Base-by-base conservation (phyloP, 1,140 invertebrate species). In the Mesaphorura yosii region DNA sequence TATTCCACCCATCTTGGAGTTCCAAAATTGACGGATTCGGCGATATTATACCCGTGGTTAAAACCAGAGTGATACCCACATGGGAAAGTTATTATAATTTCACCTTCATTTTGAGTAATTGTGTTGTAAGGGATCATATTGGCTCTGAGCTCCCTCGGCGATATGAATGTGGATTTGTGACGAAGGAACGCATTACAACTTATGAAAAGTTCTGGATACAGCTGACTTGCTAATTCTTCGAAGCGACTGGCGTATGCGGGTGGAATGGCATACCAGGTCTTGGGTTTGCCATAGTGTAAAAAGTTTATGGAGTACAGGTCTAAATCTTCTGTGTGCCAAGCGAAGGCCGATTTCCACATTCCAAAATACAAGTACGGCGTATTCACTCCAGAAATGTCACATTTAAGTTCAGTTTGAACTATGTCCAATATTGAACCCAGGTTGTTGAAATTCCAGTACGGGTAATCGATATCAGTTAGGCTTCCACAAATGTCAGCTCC, bases 251-350 rank as follows among this genome's bases (percentile, higher is more conserved):
- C 93, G 70, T 97, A 87, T 66, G 94, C 88, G 0, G 87, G 92
- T 3, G 95, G 93, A 57, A 99, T 86, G 1, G 85, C 82, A 72
- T 98, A 95, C 93, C 94, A 98, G 0, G 89, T 93, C 72, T 98
- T 98, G 0, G 94, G 92, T 5, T 82, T 81, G 22, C 89, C 89
- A 75, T 88, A 93, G 69, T 98, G 95, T 19, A 98, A 70, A 72
- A 95, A 98, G 71, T 99, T 99, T 48, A 99, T 98, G 0, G 89
- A 94, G 69, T 99, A 98, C 0, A 99, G 72, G 73, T 99, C 95
- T 92, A 98, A 97, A 65, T 99, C 96, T 72, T 99, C 96, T 0
- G 92, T 97, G 65, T 99, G 95, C 95, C 95, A 99, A 0, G 93
- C 88, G 72, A 99, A 99, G 0, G 91, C 94, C 0, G 92, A 95